These are phyloP conservation scores for Carapus acus DNA, from an alignment of 2,797 vertebrate genomes.

Conservation along the genomic window DNA sequence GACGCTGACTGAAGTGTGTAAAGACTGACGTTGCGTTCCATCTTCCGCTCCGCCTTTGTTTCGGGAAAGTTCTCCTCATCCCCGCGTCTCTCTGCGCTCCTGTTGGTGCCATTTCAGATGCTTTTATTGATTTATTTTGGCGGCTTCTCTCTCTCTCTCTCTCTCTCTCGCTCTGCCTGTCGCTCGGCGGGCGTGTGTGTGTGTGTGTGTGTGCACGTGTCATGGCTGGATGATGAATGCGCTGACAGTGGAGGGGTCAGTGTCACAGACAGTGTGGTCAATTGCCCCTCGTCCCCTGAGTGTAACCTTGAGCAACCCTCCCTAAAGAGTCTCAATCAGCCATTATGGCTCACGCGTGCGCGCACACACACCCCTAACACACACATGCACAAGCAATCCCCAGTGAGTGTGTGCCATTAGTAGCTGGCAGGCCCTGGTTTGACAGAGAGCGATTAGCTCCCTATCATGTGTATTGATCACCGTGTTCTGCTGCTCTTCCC, in stretches of 20 bases:
- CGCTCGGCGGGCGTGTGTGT: conserved; percentile 4
- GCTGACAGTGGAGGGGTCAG: conserved; percentile 67
- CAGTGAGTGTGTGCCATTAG: conserved; percentile 68
- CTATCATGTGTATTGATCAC: conserved; percentile 78
- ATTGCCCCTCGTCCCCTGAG: conserved; percentile 66
- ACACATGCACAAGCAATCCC: conserved; percentile 33
- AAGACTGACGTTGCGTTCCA: conserved; percentile 13
- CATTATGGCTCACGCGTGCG: conserved; percentile 49
- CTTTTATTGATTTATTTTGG: conserved; percentile 2
- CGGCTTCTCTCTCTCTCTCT: too few relatives aligned
- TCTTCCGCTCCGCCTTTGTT: conserved; percentile 6
- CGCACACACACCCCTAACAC: conserved; percentile 22
- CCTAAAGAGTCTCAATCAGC: conserved; percentile 68
- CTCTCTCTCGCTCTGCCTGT: too few relatives aligned
- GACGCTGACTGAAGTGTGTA: conserved; percentile 24
- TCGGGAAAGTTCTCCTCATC: conserved; percentile 2
- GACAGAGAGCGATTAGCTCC: conserved; percentile 77
- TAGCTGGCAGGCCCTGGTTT: conserved; percentile 60
- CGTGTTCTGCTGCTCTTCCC: conserved; percentile 56
- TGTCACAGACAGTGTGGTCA: conserved; percentile 74
- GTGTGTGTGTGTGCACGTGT: conserved; percentile 34
- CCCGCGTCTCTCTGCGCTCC: conserved; percentile 10
- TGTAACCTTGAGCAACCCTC: conserved; percentile 67
- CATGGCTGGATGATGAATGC: conserved; percentile 71
- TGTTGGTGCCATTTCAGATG: background rate